A percentile compares a stretch with the other conserved stretches of the same genome.
Conservation (phyloP, 2,113 vertebrate genomes). For the Pangasianodon gigas region DNA sequence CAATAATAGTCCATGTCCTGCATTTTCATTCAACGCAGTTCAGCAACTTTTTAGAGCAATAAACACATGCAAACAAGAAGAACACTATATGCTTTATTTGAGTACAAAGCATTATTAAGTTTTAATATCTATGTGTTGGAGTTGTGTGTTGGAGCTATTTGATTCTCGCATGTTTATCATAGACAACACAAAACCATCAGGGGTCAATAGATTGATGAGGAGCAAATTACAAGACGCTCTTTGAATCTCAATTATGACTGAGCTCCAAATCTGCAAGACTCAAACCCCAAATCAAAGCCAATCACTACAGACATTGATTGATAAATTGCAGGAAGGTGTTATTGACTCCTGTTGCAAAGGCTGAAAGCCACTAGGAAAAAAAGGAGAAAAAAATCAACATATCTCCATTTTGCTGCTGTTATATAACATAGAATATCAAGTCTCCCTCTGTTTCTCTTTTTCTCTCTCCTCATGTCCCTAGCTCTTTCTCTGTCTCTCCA, state of each 20-base stretch:
- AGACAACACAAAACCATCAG: slow-evolving; percentile 12
- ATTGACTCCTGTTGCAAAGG: not conserved
- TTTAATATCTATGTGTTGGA: not conserved
- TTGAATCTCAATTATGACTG: slow-evolving; percentile 22
- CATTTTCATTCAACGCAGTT: not conserved
- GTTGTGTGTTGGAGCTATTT: too few relatives aligned
- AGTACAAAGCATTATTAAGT: not conserved
- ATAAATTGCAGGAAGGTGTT: slow-evolving; percentile 26
- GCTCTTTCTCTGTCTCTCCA: not conserved
- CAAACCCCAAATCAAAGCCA: slow-evolving; percentile 7
- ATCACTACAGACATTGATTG: not conserved
- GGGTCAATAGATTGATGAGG: slow-evolving; percentile 9
- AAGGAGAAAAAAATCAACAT: not conserved
- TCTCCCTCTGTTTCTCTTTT: not conserved
- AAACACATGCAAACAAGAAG: not conserved
- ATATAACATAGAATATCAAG: not conserved
- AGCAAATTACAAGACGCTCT: slow-evolving; percentile 4
- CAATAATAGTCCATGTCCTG: not conserved
- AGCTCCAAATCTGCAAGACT: not conserved
- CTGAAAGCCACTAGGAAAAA: not conserved
- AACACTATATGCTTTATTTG: not conserved
- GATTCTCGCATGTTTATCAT: not conserved
- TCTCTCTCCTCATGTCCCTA: not conserved
- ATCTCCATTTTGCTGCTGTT: not conserved
- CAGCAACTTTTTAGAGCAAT: not conserved